Evolutionary conservation across 2,113 vertebrate genomes (phyloP), one percentile per base, ranked within the genome.

Genomic region (Pristiophorus japonicus): DNA sequence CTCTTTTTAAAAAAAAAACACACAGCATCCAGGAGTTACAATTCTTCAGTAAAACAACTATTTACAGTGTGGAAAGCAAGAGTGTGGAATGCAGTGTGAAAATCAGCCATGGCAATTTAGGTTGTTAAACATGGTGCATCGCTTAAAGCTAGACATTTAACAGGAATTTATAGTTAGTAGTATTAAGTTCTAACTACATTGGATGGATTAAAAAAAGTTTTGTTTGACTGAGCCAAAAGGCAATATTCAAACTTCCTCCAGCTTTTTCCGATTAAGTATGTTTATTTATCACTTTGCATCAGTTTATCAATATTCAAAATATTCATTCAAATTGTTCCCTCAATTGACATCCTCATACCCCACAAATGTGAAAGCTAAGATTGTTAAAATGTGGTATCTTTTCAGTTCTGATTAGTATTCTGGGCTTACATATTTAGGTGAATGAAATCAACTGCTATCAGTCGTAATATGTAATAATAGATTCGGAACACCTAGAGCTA

Each of bases 41-140:
- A 94, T 47, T 70, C 92, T 94, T 67, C 92, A 70, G 42, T 94
- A 62, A 66, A 94, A 94, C 47, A 94, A 27, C 63, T 27, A 94
- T 67, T 65, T 94, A 67, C 18, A 93, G 45, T 70, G 63, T 22
- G 42, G 63, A 66, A 94, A 27, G 22, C 85, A 88, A 81, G 51
- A 34, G 38, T 42, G 22, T 94, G 92, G 92, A 94, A 94, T 94
- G 42, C 66, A 70, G 92, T 42, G 38, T 47, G 42, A 70, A 94
- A 94, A 47, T 70, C 65, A 94, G 27, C 24, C 10, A 94, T 65
- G 24, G 65, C 92, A 66, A 94, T 24, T 94, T 45, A 70, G 12
- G 18, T 47, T 30, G 24, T 94, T 94, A 94, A 66, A 27, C 92
- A 94, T 38, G 18, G 34, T 63, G 88, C 30, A 20, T 47, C 73